phyloP scores from a whole-genome alignment of 2,888 invertebrate genomes.

The Chrysolina oricalcia region DNA sequence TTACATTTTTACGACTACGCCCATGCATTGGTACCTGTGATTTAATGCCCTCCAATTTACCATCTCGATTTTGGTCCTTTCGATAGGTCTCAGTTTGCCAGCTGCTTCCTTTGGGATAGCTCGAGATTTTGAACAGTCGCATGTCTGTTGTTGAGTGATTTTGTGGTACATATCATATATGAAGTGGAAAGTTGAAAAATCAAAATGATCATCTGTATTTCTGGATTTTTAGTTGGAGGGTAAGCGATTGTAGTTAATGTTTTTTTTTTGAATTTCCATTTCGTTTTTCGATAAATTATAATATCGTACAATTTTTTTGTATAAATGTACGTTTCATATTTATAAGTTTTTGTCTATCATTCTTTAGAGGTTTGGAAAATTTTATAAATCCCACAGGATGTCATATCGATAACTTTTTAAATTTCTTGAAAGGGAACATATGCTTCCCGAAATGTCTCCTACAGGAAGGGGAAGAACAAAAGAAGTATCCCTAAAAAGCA shows the following conservation, averaged over 20 bases:
- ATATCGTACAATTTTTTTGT: background rate
- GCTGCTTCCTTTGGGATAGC: conserved; percentile 65
- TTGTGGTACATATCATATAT: conserved; percentile 44
- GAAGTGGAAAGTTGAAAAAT: conserved; percentile 13
- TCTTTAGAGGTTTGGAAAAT: background rate
- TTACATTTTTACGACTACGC: conserved; percentile 23
- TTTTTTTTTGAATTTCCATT: background rate
- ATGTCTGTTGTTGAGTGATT: conserved; percentile 38
- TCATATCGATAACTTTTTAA: background rate
- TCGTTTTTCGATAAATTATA: background rate
- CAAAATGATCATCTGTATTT: conserved; percentile 77
- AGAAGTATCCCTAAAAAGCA: background rate
- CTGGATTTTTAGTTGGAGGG: conserved; percentile 77
- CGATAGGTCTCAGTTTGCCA: conserved; percentile 66
- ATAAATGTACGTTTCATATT: no score
- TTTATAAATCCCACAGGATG: no score
- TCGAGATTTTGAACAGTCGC: conserved; percentile 45
- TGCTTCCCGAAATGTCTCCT: background rate
- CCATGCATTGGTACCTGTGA: conserved; percentile 66
- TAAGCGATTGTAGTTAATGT: conserved; percentile 55
- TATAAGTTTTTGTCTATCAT: no score
- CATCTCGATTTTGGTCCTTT: conserved; percentile 60
- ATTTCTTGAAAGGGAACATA: background rate
- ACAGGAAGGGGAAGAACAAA: background rate
- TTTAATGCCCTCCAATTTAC: conserved; percentile 63